phyloP scores from a whole-genome alignment of 2,888 invertebrate genomes.

The Rotaria macrura region DNA sequence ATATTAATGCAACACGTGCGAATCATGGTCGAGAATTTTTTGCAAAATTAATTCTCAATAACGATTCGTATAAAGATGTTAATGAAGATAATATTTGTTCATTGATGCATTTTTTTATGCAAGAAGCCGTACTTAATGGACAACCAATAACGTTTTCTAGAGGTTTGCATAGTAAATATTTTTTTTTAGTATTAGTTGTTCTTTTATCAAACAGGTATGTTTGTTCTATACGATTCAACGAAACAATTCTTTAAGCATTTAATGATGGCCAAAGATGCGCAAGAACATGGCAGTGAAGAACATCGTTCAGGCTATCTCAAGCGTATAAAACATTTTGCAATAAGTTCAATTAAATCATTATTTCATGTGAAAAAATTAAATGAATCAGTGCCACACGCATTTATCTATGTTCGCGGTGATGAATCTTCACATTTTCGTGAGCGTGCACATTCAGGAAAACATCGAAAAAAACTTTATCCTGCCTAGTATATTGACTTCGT shows the following conservation, averaged over 20 bases:
- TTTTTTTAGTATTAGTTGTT: too few relatives aligned
- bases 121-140: slow-evolving; percentile 6
- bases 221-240: slow-evolving; percentile 9
- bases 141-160: neutral
- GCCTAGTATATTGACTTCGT: neutral
- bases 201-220: neutral
- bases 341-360: neutral
- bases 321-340: neutral
- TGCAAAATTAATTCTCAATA: neutral
- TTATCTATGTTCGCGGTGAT: slow-evolving; percentile 6
- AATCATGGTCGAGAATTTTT: neutral
- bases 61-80: neutral
- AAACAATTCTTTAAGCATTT: neutral
- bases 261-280: neutral
- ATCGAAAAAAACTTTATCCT: neutral
- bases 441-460: neutral
- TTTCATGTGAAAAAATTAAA: neutral
- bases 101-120: slow-evolving; percentile 16
- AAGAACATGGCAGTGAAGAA: neutral
- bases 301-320: neutral
- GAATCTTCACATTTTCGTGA: slow-evolving; percentile 19
- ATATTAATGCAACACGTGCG: slow-evolving; percentile 1
- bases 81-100: slow-evolving; percentile 2
- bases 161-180: neutral
- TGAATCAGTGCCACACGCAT: neutral